Conservation (phyloP, 2,888 invertebrate species). For the Caenorhabditis becei region DNA sequence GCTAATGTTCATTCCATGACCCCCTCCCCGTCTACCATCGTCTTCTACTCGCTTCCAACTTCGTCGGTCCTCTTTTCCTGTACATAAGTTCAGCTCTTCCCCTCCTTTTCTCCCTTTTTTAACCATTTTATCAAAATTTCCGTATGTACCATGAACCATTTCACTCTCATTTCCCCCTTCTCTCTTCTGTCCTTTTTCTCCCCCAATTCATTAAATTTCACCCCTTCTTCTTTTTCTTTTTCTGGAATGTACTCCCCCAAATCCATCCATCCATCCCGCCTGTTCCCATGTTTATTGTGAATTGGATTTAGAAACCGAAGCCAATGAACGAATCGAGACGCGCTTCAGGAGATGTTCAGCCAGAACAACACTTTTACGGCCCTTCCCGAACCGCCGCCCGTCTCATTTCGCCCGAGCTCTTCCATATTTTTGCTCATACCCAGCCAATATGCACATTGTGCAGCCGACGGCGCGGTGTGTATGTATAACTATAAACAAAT, state of each 20-base stretch:
- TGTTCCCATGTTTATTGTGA: constrained; percentile 10
- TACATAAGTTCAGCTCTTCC: constrained; percentile 21
- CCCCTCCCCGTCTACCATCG: constrained; percentile 5
- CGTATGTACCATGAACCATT: constrained; percentile 42
- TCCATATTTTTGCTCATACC: not conserved
- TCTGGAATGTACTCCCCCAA: constrained; percentile 7
- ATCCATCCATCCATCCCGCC: not conserved
- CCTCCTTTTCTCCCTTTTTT: not conserved
- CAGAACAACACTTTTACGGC: not conserved
- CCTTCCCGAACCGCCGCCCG: not conserved
- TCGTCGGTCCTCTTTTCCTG: constrained; percentile 14
- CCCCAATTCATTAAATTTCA: not conserved
- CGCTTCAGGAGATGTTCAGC: not conserved
- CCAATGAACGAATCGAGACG: constrained; percentile 21
- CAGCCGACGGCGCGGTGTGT: not conserved
- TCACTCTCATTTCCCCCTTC: not conserved
- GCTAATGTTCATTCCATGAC: constrained; percentile 41
- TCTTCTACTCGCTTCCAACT: constrained; percentile 18
- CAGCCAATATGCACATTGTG: not conserved
- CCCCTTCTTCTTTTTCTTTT: not conserved
- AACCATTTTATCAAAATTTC: constrained; percentile 16
- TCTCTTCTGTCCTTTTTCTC: not conserved
- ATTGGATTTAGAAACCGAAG: constrained; percentile 33
- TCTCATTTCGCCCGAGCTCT: not conserved
- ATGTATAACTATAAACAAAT: not conserved